Percentiles rank a stretch among this genome's conserved stretches.
These are phyloP conservation scores for Netelia inedita DNA, from an alignment of 2,888 invertebrate species.

Conservation along the genomic window DNA sequence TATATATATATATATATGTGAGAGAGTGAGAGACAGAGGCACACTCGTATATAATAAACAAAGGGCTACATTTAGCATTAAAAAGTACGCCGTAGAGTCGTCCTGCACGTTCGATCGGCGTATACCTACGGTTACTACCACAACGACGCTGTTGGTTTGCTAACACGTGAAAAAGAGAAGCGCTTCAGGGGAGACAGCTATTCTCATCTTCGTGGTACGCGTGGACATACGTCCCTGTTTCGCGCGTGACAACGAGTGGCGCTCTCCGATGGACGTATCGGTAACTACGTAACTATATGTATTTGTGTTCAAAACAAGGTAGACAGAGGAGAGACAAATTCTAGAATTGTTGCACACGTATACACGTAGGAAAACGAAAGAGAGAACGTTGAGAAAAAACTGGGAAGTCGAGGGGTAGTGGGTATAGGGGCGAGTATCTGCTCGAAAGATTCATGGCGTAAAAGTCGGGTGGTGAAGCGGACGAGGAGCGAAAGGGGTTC, in stretches of 20 bases:
- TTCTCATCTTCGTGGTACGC: constrained; percentile 72
- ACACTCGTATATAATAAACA: constrained; percentile 50
- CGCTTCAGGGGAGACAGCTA: constrained; percentile 66
- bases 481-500: constrained; percentile 71
- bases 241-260: not conserved
- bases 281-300: too few relatives aligned
- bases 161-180: constrained; percentile 40
- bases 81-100: constrained; percentile 75
- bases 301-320: too few relatives aligned
- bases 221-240: constrained; percentile 74
- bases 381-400: too few relatives aligned
- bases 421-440: too few relatives aligned
- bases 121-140: not conserved
- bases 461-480: too few relatives aligned
- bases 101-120: constrained; percentile 8
- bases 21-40: too few relatives aligned
- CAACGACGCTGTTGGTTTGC: constrained; percentile 10
- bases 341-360: too few relatives aligned
- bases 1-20: not conserved
- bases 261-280: too few relatives aligned
- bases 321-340: too few relatives aligned
- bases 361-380: too few relatives aligned
- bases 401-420: too few relatives aligned
- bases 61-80: constrained; percentile 81
- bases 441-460: too few relatives aligned